Evolutionary conservation across 2,888 invertebrate species (phyloP).

Genomic region (Geotrupes spiniger): DNA sequence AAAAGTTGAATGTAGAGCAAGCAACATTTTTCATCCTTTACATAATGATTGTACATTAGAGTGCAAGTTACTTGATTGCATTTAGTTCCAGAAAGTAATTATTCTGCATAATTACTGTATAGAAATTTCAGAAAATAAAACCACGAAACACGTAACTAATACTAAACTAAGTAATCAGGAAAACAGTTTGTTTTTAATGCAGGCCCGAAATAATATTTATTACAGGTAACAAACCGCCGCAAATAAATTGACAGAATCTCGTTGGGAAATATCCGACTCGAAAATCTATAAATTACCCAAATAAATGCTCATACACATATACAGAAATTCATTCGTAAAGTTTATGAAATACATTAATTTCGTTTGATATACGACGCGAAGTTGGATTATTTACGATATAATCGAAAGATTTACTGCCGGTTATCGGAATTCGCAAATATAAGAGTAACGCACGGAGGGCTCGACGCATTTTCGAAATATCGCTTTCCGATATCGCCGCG

Average conservation of each 20-base stretch:
- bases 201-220: not conserved
- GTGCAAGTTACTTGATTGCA: too few relatives aligned
- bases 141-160: too few relatives aligned
- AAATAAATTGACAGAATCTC: not conserved
- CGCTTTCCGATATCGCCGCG: not conserved
- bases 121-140: too few relatives aligned
- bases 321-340: conserved; percentile 1
- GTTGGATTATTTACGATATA: conserved; percentile 5
- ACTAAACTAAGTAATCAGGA: too few relatives aligned
- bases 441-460: too few relatives aligned
- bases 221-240: not conserved
- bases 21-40: too few relatives aligned
- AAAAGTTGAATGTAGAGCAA: too few relatives aligned
- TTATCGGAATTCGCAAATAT: not conserved
- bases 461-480: too few relatives aligned
- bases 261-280: not conserved
- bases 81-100: too few relatives aligned
- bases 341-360: conserved; percentile 6
- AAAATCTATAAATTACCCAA: conserved; percentile 5
- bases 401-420: conserved; percentile 3
- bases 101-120: too few relatives aligned
- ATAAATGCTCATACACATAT: conserved; percentile 1
- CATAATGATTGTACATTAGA: too few relatives aligned
- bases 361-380: conserved; percentile 4
- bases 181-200: too few relatives aligned